These are phyloP conservation scores for Erethizon dorsatum DNA, from an alignment of 2,797 vertebrate species.

Conservation along the genomic window DNA sequence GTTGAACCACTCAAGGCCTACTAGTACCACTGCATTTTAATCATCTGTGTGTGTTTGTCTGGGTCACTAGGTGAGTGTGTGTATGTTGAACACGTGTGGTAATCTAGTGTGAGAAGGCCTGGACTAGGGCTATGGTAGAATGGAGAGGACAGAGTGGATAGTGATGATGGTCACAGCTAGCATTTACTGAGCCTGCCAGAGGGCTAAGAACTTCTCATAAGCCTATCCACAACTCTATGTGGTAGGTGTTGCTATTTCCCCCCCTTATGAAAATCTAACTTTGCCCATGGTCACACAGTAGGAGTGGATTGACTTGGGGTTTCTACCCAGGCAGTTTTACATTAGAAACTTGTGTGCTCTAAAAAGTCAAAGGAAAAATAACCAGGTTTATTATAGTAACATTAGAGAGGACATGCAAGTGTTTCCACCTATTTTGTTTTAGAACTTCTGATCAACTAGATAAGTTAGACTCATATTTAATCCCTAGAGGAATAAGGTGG, in stretches of 20 bases:
- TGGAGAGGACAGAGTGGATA: neutral
- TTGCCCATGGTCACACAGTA: neutral
- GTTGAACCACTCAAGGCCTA: neutral
- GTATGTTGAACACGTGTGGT: neutral
- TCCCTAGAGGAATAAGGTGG: rapidly evolving
- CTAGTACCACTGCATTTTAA: neutral
- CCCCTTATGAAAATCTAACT: neutral
- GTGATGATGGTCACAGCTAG: neutral
- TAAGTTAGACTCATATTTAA: neutral
- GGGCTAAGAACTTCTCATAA: neutral
- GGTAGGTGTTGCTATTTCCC: neutral
- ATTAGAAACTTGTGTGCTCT: neutral
- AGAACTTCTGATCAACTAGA: neutral
- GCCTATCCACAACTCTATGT: neutral
- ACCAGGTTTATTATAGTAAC: neutral
- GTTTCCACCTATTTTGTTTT: neutral
- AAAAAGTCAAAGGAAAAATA: neutral
- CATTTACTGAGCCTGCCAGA: neutral
- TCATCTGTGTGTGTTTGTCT: neutral
- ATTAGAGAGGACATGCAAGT: neutral
- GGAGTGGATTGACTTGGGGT: neutral
- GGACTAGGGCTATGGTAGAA: neutral
- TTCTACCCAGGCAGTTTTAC: neutral
- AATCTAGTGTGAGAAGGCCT: neutral
- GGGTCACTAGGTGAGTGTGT: neutral